A percentile compares a stretch with the other conserved stretches of the same genome.
Conservation (phyloP, 2,888 invertebrate genomes). For the Sphaerolaimus hirsutus region DNA sequence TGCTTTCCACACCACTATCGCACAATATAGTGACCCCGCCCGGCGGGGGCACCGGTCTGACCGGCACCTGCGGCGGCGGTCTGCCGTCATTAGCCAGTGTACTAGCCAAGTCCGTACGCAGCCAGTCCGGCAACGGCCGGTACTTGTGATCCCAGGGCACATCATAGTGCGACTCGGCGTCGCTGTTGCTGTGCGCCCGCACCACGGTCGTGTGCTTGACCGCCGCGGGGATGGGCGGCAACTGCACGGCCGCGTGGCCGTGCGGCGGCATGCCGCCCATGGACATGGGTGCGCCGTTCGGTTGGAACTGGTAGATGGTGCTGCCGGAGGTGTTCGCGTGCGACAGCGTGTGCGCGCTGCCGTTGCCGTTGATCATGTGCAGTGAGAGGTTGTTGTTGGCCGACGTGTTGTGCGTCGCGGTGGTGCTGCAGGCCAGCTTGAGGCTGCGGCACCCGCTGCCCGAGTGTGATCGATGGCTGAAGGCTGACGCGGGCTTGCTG, state of each 20-base stretch:
- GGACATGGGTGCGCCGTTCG: no score
- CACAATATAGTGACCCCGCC: neutral
- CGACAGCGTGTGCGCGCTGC: neutral
- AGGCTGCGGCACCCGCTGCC: no score
- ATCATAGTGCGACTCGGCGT: constrained; percentile 2
- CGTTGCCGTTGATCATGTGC: no score
- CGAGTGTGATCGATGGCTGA: neutral
- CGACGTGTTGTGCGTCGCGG: no score
- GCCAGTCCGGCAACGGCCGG: constrained; percentile 3
- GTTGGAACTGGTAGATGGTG: no score
- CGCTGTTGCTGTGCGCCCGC: neutral
- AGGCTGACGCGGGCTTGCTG: neutral
- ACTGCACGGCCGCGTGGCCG: no score
- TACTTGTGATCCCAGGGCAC: constrained; percentile 5
- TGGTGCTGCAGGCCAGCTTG: no score
- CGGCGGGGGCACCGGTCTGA: neutral
- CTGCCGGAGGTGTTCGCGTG: neutral
- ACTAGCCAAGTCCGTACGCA: constrained; percentile 1
- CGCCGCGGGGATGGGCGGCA: no score
- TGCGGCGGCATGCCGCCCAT: no score
- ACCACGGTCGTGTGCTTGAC: no score
- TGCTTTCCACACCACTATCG: neutral
- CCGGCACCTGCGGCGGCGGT: neutral
- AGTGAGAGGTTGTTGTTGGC: no score
- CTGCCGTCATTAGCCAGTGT: neutral